phyloP scores from a whole-genome alignment of 2,888 invertebrate species.

The Malachius bipustulatus region DNA sequence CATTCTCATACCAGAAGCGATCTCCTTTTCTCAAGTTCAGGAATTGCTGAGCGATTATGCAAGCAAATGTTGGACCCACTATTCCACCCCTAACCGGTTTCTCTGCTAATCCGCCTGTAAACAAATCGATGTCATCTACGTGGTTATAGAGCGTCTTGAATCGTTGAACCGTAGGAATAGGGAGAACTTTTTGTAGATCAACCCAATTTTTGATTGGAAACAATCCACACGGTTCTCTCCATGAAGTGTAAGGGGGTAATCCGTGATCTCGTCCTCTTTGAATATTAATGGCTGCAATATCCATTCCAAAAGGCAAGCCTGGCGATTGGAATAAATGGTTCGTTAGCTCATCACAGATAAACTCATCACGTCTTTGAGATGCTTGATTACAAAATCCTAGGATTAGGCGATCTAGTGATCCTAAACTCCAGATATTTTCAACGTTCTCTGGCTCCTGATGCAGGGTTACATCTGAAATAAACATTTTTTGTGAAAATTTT shows the following conservation, averaged over 20 bases:
- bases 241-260: slow-evolving; percentile 63
- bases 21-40: slow-evolving; percentile 65
- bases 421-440: slow-evolving; percentile 60
- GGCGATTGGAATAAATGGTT: slow-evolving; percentile 72
- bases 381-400: slow-evolving; percentile 68
- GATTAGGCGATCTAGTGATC: slow-evolving; percentile 66
- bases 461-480: slow-evolving; percentile 57
- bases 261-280: slow-evolving; percentile 83
- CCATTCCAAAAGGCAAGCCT: slow-evolving; percentile 64
- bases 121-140: slow-evolving; percentile 75
- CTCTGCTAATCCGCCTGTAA: slow-evolving; percentile 73
- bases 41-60: slow-evolving; percentile 80
- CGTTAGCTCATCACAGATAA: slow-evolving; percentile 67
- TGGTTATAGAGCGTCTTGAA: slow-evolving; percentile 46
- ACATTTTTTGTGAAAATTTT: too few species aligned
- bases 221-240: slow-evolving; percentile 70
- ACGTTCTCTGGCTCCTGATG: slow-evolving; percentile 65
- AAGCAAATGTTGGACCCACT: slow-evolving; percentile 79
- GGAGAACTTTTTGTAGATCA: slow-evolving; percentile 58
- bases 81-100: slow-evolving; percentile 66
- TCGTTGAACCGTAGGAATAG: slow-evolving; percentile 48
- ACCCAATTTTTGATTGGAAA: slow-evolving; percentile 53
- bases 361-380: slow-evolving; percentile 69
- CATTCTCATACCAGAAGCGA: slow-evolving; percentile 77
- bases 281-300: slow-evolving; percentile 77